These are phyloP conservation scores for Lordiphosa clarofinis DNA, from an alignment of 1,140 invertebrate species.

Conservation along the genomic window DNA sequence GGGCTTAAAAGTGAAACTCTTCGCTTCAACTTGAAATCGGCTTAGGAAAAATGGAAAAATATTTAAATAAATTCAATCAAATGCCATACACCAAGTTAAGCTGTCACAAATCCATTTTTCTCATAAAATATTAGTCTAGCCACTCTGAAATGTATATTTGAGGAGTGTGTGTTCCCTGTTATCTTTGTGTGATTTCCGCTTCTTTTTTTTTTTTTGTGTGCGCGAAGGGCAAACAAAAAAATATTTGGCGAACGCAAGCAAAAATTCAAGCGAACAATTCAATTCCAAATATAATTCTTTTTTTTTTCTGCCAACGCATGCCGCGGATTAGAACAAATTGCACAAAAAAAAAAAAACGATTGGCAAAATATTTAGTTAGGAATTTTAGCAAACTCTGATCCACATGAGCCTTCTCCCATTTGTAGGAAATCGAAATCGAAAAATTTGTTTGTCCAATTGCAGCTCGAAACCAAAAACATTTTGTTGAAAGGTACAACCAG, in stretches of 20 bases:
- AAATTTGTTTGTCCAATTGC: conserved; percentile 36
- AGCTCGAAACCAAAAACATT: conserved; percentile 21
- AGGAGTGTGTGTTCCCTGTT: conserved; percentile 11
- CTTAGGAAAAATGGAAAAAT: conserved; percentile 25
- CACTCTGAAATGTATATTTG: conserved; percentile 19
- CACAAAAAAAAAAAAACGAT: too few species aligned
- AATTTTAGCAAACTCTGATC: conserved; percentile 47
- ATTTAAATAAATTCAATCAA: conserved; percentile 50
- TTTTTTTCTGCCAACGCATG: conserved; percentile 38
- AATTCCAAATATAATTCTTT: conserved; percentile 57
- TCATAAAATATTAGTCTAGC: conserved; percentile 61
- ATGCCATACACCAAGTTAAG: conserved; percentile 54
- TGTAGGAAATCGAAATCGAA: conserved; percentile 10
- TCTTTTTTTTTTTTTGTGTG: conserved; percentile 4
- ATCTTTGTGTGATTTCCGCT: conserved; percentile 35
- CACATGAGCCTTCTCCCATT: conserved; percentile 13
- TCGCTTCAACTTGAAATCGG: conserved; percentile 30
- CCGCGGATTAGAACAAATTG: conserved; percentile 66
- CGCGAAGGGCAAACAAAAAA: conserved; percentile 41
- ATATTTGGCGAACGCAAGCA: conserved; percentile 7
- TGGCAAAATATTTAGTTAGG: conserved; percentile 66
- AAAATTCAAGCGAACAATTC: conserved; percentile 20
- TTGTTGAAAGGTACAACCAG: conserved; percentile 2
- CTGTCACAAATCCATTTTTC: conserved; percentile 60
- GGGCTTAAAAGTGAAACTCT: background rate